Evolutionary conservation across 2,888 invertebrate genomes (phyloP).

Genomic region (Galerucella nymphaeae): DNA sequence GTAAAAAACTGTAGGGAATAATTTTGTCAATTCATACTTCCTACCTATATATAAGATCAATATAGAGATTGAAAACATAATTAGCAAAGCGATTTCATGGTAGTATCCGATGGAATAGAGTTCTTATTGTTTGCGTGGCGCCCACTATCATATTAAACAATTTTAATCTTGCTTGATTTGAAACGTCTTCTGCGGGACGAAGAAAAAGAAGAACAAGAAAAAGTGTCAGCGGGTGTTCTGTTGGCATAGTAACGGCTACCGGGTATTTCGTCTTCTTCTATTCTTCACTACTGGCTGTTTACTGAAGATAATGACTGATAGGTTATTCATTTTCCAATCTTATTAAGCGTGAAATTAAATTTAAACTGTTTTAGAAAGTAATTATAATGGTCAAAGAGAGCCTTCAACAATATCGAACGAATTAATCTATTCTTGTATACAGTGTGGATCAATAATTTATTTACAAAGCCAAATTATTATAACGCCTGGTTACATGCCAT

Average conservation of each 20-base stretch:
- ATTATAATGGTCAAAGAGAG: constrained; percentile 45
- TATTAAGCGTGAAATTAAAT: constrained; percentile 53
- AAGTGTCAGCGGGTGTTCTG: constrained; percentile 41
- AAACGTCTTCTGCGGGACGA: constrained; percentile 33
- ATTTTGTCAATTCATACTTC: no score
- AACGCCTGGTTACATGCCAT: no score
- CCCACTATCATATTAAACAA: constrained; percentile 38
- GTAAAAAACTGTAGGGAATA: no score
- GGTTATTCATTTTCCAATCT: constrained; percentile 52
- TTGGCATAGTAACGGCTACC: constrained; percentile 42
- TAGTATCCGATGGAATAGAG: constrained; percentile 37
- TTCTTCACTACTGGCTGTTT: constrained; percentile 48
- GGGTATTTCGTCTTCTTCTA: constrained; percentile 38
- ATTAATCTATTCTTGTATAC: neutral
- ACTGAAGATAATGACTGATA: constrained; percentile 51
- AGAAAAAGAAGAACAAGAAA: constrained; percentile 19
- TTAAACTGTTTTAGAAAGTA: constrained; percentile 50
- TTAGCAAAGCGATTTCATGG: constrained; percentile 46
- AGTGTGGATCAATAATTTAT: neutral
- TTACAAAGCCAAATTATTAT: no score
- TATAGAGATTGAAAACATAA: constrained; percentile 40
- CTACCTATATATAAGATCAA: constrained; percentile 3
- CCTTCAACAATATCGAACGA: constrained; percentile 29
- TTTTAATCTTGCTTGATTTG: constrained; percentile 43
- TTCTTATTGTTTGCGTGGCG: constrained; percentile 43